Base-by-base conservation (phyloP, 2,888 invertebrate genomes). In the Ichneumoninae sp. region DNA sequence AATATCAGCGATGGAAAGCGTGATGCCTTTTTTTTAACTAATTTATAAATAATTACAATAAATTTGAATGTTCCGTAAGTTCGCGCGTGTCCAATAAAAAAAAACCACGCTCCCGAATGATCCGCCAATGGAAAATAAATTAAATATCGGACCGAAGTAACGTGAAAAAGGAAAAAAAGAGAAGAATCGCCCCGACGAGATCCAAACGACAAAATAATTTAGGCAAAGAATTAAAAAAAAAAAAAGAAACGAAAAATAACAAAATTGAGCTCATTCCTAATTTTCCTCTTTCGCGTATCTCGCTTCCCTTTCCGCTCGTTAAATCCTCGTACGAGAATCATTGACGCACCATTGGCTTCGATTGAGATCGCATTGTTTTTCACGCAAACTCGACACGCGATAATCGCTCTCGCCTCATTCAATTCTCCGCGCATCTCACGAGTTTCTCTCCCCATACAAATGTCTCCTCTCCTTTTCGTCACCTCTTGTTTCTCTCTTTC, bases 351-450 rank as follows among this genome's bases (percentile, higher is more conserved):
- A 47, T 80, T 72, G 50, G 68, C 36, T 74, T 44, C 50, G 36
- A 57, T 60, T 69, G 72, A 80, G 74, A 80, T 80, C 62, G 69
- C 33, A 79, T 68, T 44, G 8, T 19, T 44, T 44, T 68, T 68
- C 26, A 22, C 22, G 57, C 57, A 57, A 57, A 57, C 57, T 57
- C 57, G 57, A 26, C 22, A 13, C 57, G 26, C 3, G 4, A 16
- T 57, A 57, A 22, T 47, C 19, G 7, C 10, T 68, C 44, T 44
- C 22, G 22, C 13, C 22, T 57, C 22, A 13, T 26, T 57, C 26
- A 26, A 26, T 26, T 26, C 26, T 54, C 3, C 54, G 54, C 54
- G 26, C 57, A 26, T 26, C 26, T 4, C 44, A 47, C 44, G 44
- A 47, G 3, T 22, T 54, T 19, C 0, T 19, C 6, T 16, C 30